phyloP scores from a whole-genome alignment of 2,888 invertebrate species.

The Tolmerus cingulatus region DNA sequence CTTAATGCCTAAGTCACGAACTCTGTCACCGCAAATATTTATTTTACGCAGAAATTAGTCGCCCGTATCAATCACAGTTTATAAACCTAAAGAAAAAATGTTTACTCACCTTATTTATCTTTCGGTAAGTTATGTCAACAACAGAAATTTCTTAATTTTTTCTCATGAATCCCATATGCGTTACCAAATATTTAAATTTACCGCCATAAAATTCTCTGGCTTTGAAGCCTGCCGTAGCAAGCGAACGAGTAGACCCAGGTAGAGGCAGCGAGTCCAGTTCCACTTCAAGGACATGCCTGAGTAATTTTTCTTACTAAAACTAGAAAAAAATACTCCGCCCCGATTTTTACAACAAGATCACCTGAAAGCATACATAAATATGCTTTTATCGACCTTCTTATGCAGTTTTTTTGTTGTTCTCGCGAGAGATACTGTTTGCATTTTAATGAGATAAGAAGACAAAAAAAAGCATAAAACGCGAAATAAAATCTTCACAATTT shows the following conservation, averaged over 20 bases:
- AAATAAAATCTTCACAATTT: background rate
- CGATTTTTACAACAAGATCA: background rate
- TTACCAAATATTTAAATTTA: background rate
- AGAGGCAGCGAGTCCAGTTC: background rate
- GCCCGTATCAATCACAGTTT: background rate
- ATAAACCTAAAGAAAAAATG: background rate
- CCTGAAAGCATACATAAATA: background rate
- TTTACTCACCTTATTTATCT: background rate
- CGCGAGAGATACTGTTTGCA: background rate
- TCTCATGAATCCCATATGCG: background rate
- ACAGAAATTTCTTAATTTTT: background rate
- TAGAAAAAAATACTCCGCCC: background rate
- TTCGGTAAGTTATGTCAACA: background rate
- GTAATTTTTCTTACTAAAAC: background rate
- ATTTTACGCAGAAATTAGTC: background rate
- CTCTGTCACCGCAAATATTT: background rate
- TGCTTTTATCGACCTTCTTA: background rate
- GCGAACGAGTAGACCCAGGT: background rate
- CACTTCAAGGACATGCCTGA: background rate
- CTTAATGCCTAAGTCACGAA: background rate
- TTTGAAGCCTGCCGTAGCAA: background rate
- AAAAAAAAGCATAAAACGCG: background rate
- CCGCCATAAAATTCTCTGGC: background rate
- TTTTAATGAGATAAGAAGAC: background rate
- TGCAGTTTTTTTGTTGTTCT: background rate